Evolutionary conservation across 2,797 vertebrate species (phyloP), one percentile per base, ranked within the genome.

Genomic region (Podarcis siculus): DNA sequence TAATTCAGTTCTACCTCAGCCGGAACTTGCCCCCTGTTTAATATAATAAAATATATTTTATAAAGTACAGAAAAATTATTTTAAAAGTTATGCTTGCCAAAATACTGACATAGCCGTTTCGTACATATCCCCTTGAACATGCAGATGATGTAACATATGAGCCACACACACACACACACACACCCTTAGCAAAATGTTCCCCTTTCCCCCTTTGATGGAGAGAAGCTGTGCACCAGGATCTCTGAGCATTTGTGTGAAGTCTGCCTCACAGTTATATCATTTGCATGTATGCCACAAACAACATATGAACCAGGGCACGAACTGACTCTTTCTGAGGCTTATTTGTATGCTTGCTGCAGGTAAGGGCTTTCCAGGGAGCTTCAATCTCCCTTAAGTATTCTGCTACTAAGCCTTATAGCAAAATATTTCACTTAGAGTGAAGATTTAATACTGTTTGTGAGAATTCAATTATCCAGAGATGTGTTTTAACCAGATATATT

Each of bases 1-100:
- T 98, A 98, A 97, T 98, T 98, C 49, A 94, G 85, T 95, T 98
- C 98, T 42, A 98, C 98, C 88, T 98, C 97, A 66, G 96, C 96
- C 87, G 98, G 97, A 94, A 97, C 94, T 93, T 98, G 96, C 91
- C 98, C 97, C 95, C 98, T 98, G 91, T 3, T 94, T 77, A 91
- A 88, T 84, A 92, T 39, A 92, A 86, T 30, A 89, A 64, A 4
- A 79, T 32, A 15, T 61, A 69, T 77, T 42, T 19, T 83, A 79
- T 49, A 79, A 75, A 88, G 5, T 35, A 77, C 6, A 58, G 12
- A 49, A 45, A 77, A 35, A 12, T 1, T 49, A 35, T 64, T 81
- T 4, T 42, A 73, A 12, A 87, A 17, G 86, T 72, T 2, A 37
- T 58, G 87, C 39, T 72, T 91, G 78, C 23, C 21, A 55, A 15